Conservation (phyloP, 2,113 vertebrate species). For the Thamnaconus septentrionalis region DNA sequence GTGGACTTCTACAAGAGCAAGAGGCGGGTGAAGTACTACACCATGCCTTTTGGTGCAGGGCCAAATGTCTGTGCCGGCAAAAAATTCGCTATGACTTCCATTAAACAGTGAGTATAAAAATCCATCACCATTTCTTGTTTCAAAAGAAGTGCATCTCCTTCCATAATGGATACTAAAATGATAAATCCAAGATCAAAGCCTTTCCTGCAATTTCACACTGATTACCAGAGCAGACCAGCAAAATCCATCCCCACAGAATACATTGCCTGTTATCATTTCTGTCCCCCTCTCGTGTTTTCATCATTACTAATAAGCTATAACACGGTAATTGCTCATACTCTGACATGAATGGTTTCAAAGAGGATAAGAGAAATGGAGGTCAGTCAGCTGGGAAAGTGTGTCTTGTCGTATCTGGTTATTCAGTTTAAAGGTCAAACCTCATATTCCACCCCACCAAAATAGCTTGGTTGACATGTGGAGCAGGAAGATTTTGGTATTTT, state of each 20-base stretch:
- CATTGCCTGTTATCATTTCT: conserved; percentile 11
- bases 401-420: not conserved
- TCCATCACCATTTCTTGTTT: not conserved
- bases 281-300: conserved; percentile 30
- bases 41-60: conserved; percentile 81
- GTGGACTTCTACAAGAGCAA: conserved; percentile 79
- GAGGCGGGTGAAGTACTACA: conserved; percentile 73
- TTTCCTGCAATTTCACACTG: conserved; percentile 28
- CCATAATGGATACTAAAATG: conserved; percentile 9
- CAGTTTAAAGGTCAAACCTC: conserved; percentile 27
- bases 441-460: not conserved
- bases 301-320: conserved; percentile 21
- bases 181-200: conserved; percentile 30
- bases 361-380: not conserved
- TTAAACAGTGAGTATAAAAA: conserved; percentile 77
- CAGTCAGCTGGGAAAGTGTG: not conserved
- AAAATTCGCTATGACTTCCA: conserved; percentile 68
- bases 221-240: conserved; percentile 22
- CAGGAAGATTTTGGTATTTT: too few species aligned
- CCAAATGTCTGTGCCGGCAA: conserved; percentile 73
- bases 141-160: conserved; percentile 4
- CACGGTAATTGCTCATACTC: conserved; percentile 13
- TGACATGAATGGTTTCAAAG: conserved; percentile 13
- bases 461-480: too few species aligned
- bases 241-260: conserved; percentile 26